Evolutionary conservation across 2,113 vertebrate species (phyloP).

Genomic region (Callocephalon fimbriatum): DNA sequence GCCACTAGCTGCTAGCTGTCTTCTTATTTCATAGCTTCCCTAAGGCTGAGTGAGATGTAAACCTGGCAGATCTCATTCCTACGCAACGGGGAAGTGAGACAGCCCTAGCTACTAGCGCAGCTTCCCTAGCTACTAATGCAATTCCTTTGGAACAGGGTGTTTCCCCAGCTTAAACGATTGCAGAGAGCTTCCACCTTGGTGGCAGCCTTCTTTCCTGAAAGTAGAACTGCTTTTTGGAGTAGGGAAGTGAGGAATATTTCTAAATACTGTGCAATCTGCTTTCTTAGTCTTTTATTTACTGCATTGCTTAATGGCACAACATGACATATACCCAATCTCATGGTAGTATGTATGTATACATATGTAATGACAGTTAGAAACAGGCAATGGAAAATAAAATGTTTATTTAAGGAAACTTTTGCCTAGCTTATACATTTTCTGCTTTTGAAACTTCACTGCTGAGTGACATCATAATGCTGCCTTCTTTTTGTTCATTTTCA

Average conservation of each 20-base stretch:
- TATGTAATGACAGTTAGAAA: neutral
- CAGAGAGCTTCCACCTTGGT: neutral
- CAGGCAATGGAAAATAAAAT: neutral
- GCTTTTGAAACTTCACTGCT: neutral
- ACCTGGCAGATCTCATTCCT: neutral
- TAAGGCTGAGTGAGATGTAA: neutral
- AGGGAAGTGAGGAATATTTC: neutral
- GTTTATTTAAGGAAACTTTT: neutral
- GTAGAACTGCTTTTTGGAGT: neutral
- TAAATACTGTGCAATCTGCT: neutral
- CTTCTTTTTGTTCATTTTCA: neutral
- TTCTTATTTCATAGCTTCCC: neutral
- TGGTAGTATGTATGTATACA: neutral
- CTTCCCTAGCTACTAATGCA: neutral
- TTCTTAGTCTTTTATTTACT: neutral
- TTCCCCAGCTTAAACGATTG: neutral
- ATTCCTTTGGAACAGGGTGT: neutral
- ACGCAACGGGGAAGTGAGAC: neutral
- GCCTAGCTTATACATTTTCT: neutral
- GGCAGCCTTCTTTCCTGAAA: neutral
- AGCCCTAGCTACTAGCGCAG: accelerated
- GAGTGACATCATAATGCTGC: neutral
- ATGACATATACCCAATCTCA: neutral
- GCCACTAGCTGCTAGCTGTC: neutral
- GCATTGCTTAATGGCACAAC: neutral